phyloP scores from a whole-genome alignment of 2,888 invertebrate genomes.

The Punctoribates punctum region DNA sequence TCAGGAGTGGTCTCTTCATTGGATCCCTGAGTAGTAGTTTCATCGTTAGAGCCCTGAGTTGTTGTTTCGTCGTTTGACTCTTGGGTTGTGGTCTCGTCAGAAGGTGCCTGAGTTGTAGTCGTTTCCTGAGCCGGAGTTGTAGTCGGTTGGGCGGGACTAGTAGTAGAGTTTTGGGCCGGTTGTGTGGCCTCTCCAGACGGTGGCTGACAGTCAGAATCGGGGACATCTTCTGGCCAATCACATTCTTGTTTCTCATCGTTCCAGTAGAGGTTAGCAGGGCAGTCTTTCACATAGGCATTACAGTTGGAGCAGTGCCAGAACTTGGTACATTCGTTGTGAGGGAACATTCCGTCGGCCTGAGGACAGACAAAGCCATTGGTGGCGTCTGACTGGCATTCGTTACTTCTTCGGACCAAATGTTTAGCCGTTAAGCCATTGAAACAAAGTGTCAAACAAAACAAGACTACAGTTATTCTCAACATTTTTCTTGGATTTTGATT shows the following conservation, averaged over 20 bases:
- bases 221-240: background rate
- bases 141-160: no score
- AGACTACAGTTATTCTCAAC: no score
- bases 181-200: background rate
- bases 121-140: no score
- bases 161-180: no score
- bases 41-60: background rate
- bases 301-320: constrained; percentile 12
- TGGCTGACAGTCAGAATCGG: background rate
- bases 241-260: background rate
- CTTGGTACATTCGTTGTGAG: background rate
- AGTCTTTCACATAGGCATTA: background rate
- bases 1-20: background rate
- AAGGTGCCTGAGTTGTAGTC: background rate
- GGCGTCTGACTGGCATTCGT: background rate
- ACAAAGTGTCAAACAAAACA: no score
- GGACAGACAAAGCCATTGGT: background rate
- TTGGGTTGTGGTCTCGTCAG: background rate
- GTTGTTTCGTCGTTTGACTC: background rate
- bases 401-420: no score
- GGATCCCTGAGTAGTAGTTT: background rate
- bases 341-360: background rate
- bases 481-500: no score
- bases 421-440: no score
- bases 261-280: background rate